A percentile compares a stretch with the other conserved stretches of the same genome.
Evolutionary conservation across 2,888 invertebrate genomes (phyloP).

Genomic region (Villa cingulata): DNA sequence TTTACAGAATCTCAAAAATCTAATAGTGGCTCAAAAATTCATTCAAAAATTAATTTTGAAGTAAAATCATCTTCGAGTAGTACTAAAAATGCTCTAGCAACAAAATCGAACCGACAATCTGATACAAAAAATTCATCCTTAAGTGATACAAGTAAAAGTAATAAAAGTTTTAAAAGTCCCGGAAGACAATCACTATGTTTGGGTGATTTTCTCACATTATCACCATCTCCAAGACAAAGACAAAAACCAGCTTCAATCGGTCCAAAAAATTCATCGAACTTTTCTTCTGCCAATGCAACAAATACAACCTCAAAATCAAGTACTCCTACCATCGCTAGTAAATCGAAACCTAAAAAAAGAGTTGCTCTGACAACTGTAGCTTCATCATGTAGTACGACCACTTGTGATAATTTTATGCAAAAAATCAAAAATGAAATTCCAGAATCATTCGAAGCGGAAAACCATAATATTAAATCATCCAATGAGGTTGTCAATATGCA

Average conservation of each 20-base stretch:
- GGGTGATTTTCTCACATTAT: slow-evolving; percentile 28
- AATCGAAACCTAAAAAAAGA: slow-evolving; percentile 26
- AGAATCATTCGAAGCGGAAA: slow-evolving; percentile 24
- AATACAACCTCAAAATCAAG: slow-evolving; percentile 9
- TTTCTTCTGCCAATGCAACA: background rate
- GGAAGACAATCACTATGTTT: slow-evolving; percentile 22
- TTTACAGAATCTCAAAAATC: no score
- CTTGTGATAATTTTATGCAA: slow-evolving; percentile 24
- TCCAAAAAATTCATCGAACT: background rate
- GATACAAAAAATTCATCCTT: background rate
- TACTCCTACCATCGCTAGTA: background rate
- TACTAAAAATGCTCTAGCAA: no score
- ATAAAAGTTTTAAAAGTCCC: slow-evolving; percentile 13
- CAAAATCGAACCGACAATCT: background rate
- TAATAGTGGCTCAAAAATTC: no score
- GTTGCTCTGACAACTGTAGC: slow-evolving; percentile 29
- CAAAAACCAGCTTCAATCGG: slow-evolving; percentile 1
- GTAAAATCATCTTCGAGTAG: no score
- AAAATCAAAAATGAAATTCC: slow-evolving; percentile 33
- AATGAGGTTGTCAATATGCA: no score
- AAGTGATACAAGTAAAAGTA: background rate
- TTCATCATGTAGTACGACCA: background rate
- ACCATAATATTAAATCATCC: no score
- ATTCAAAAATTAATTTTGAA: no score
- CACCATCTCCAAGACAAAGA: slow-evolving; percentile 19